Evolutionary conservation across 2,113 vertebrate species (phyloP).

Genomic region (Dryoscopus gambensis): DNA sequence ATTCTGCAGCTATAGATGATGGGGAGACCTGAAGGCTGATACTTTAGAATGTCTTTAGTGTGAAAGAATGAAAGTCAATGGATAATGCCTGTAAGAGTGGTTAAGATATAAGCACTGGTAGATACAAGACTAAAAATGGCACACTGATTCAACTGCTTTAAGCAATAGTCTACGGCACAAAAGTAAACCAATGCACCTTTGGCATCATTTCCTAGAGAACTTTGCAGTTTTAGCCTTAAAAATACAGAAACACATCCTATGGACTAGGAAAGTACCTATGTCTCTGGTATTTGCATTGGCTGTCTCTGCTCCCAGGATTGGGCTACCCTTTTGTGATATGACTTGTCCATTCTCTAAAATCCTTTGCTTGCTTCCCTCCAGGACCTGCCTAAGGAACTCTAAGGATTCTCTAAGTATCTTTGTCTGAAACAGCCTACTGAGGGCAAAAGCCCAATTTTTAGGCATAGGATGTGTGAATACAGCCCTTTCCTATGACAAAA

Average conservation of each 20-base stretch:
- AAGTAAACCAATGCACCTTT: neutral
- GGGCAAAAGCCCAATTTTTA: neutral
- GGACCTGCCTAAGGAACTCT: neutral
- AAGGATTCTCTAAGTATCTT: neutral
- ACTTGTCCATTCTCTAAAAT: neutral
- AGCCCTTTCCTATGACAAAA: neutral
- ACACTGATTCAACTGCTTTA: neutral
- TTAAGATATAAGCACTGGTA: neutral
- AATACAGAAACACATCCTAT: neutral
- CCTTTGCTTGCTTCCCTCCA: neutral
- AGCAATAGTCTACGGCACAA: neutral
- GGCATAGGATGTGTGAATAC: neutral
- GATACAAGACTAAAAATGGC: neutral
- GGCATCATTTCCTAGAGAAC: neutral
- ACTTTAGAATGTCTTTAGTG: neutral
- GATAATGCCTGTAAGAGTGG: neutral
- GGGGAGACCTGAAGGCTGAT: neutral
- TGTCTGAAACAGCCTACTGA: neutral
- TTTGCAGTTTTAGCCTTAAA: neutral
- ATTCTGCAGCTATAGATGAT: neutral
- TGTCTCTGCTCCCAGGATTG: neutral
- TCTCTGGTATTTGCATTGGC: neutral
- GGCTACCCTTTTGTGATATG: neutral
- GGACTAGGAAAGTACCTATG: neutral
- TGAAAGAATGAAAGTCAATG: neutral